phyloP scores from a whole-genome alignment of 2,113 vertebrate species.

The Leptocoma aspasia region DNA sequence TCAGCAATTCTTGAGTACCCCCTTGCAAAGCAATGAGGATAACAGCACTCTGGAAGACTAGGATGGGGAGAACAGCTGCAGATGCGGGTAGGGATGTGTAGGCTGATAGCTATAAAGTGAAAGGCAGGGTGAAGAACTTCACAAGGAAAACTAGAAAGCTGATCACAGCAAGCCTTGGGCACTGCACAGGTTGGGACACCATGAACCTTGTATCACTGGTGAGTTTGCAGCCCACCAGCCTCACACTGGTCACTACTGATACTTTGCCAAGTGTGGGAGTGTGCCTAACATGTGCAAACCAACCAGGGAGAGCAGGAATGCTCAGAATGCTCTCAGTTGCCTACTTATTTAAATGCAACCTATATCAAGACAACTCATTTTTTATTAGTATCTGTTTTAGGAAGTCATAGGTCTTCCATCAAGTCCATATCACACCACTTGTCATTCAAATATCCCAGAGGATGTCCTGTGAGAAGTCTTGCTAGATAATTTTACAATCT shows the following conservation, averaged over 20 bases:
- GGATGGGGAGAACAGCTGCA: neutral
- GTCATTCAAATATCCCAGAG: neutral
- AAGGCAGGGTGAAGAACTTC: neutral
- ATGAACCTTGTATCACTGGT: neutral
- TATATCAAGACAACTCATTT: neutral
- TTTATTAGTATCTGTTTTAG: neutral
- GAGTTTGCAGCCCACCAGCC: neutral
- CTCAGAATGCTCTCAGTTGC: neutral
- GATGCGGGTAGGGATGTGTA: neutral
- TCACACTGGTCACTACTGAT: neutral
- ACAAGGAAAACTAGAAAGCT: neutral
- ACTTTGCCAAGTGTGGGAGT: too few species aligned
- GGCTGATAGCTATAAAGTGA: neutral
- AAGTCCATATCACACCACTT: neutral
- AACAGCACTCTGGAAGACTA: neutral
- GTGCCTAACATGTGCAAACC: neutral
- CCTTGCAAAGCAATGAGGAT: neutral
- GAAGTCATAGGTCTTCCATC: neutral
- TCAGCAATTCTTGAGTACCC: neutral
- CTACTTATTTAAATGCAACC: neutral
- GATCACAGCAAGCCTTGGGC: neutral
- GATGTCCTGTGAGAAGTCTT: neutral
- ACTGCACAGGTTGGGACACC: neutral
- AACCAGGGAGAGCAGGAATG: neutral
- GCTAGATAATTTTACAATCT: neutral